Percentiles rank a stretch among this genome's conserved stretches.
phyloP scores from a whole-genome alignment of 2,113 vertebrate genomes.

The Narcine bancroftii region DNA sequence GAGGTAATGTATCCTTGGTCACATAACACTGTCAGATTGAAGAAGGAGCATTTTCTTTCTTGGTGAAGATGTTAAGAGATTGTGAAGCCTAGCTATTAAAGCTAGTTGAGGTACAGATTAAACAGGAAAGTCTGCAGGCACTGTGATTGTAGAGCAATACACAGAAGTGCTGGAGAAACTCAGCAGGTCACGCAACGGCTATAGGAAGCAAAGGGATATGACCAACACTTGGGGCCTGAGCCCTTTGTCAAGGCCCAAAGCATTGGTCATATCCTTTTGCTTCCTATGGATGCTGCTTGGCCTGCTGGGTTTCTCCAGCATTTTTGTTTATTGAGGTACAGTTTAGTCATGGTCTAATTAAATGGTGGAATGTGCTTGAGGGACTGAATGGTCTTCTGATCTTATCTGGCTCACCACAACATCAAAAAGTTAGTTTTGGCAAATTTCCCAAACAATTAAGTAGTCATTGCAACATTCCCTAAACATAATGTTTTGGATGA shows the following conservation, averaged over 20 bases:
- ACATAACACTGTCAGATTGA: no score
- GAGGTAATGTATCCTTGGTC: neutral
- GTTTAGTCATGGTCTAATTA: neutral
- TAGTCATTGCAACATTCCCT: neutral
- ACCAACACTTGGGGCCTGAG: no score
- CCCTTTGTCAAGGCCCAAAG: no score
- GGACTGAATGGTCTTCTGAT: neutral
- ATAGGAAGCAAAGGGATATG: no score
- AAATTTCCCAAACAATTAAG: conserved; percentile 4
- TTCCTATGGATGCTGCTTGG: no score
- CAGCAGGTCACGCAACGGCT: no score
- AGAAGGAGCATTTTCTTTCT: neutral
- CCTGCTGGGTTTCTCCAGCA: no score
- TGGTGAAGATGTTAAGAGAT: neutral
- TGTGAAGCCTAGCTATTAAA: neutral
- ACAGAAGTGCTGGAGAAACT: no score
- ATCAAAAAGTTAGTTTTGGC: neutral
- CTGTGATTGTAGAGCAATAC: no score
- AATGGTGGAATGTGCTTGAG: neutral
- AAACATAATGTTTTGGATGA: conserved; percentile 1
- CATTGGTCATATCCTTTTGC: no score
- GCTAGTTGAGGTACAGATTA: neutral
- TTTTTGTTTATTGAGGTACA: neutral
- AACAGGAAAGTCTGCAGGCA: no score
- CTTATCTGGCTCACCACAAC: neutral